These are phyloP conservation scores for Sminthurides bifidus DNA, from an alignment of 1,140 invertebrate species.

Conservation along the genomic window DNA sequence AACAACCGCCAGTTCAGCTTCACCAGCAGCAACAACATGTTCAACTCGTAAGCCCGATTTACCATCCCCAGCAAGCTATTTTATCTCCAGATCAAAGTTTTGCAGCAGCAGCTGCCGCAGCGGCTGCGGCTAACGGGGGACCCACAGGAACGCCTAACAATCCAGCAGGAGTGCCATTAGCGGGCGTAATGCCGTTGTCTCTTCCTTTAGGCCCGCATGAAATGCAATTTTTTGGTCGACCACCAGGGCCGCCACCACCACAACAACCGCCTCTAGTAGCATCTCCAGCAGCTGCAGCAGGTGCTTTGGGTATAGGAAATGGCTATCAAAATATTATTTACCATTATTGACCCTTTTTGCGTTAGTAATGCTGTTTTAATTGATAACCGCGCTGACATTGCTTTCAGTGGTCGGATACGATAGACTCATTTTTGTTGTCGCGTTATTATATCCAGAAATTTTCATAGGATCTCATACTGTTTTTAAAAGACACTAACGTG, in stretches of 20 bases:
- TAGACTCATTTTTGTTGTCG: too few relatives aligned
- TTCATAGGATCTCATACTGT: too few relatives aligned
- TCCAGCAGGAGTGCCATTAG: too few relatives aligned
- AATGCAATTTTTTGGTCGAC: conserved; percentile 2
- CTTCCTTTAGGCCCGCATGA: conserved; percentile 1
- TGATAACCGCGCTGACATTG: too few relatives aligned
- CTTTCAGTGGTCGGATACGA: too few relatives aligned
- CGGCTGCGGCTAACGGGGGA: neutral
- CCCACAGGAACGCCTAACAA: too few relatives aligned
- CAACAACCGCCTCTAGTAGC: conserved; percentile 11
- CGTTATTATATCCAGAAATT: too few relatives aligned
- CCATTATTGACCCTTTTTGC: conserved; percentile 22
- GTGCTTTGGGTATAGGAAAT: conserved; percentile 7
- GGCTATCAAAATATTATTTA: conserved; percentile 20
- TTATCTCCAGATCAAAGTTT: neutral
- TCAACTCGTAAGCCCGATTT: conserved; percentile 2
- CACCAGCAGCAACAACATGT: conserved; percentile 11
- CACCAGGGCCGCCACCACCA: conserved; percentile 1
- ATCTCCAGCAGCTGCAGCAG: conserved; percentile 1
- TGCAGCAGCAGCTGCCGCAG: conserved; percentile 1
- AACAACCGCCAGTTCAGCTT: neutral
- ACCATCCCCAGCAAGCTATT: neutral
- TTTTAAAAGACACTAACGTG: too few relatives aligned
- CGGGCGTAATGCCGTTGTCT: too few relatives aligned
- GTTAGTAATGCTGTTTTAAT: too few relatives aligned